These are phyloP conservation scores for Rhinoptilus africanus DNA, from an alignment of 2,113 vertebrate genomes.

Conservation along the genomic window DNA sequence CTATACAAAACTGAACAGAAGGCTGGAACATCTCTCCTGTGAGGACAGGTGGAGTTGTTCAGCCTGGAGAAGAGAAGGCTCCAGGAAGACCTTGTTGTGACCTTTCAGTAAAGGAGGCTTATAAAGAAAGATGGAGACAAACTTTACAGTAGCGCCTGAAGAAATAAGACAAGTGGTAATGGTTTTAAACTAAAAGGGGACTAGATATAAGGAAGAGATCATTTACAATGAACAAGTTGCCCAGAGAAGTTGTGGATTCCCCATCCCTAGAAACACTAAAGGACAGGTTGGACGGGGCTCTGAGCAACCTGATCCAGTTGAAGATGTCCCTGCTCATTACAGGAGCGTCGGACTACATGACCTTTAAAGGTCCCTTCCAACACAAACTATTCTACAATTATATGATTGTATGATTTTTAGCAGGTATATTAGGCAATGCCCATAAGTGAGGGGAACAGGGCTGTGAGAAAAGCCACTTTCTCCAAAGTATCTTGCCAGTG, in stretches of 20 bases:
- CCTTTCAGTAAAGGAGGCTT: neutral
- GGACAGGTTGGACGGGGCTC: accelerated
- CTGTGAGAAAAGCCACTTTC: neutral
- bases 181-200: neutral
- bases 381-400: neutral
- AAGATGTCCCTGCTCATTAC: neutral
- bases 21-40: neutral
- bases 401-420: neutral
- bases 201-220: neutral
- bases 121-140: neutral
- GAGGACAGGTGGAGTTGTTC: neutral
- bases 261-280: too few relatives aligned
- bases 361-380: neutral
- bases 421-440: neutral
- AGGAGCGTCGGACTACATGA: neutral
- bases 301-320: neutral
- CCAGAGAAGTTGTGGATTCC: neutral
- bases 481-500: neutral
- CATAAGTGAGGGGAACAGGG: neutral
- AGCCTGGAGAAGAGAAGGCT: neutral
- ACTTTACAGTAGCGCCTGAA: neutral
- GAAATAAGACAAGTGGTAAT: neutral
- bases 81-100: accelerated
- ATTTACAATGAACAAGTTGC: accelerated
- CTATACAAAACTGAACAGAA: neutral